Evolutionary conservation across 2,113 vertebrate genomes (phyloP).

Genomic region (Cephalopterus ornatus): DNA sequence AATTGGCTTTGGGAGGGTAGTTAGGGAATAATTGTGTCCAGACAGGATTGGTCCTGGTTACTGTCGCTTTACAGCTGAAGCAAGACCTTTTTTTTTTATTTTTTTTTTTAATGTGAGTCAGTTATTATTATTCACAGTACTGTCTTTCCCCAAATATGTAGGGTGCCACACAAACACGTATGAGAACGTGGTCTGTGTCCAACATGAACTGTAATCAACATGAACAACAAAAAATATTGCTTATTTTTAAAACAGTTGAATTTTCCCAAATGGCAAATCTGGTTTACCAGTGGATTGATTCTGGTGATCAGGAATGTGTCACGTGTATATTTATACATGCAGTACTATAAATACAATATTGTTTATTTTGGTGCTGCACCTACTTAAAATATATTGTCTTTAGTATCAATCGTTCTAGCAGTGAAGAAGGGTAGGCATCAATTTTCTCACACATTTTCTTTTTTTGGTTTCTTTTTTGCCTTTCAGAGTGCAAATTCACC

Average conservation of each 20-base stretch:
- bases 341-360: not conserved
- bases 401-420: not conserved
- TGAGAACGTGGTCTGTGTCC: not conserved
- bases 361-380: not conserved
- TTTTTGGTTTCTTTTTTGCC: constrained; percentile 27
- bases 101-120: not conserved
- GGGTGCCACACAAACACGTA: not conserved
- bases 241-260: not conserved
- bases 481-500: constrained; percentile 97
- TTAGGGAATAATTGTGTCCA: constrained; percentile 44
- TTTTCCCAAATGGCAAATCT: not conserved
- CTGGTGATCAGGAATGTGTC: not conserved
- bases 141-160: not conserved
- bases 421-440: not conserved
- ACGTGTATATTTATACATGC: accelerated
- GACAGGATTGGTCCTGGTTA: not conserved
- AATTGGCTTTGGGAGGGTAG: constrained; percentile 22
- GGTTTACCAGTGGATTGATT: not conserved
- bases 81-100: not conserved
- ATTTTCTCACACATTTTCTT: not conserved
- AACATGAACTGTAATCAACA: not conserved
- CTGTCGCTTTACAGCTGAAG: not conserved
- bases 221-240: not conserved
- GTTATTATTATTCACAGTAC: not conserved
- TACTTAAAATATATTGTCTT: not conserved